These are phyloP conservation scores for Natator depressus DNA, from an alignment of 2,113 vertebrate genomes.

Conservation along the genomic window DNA sequence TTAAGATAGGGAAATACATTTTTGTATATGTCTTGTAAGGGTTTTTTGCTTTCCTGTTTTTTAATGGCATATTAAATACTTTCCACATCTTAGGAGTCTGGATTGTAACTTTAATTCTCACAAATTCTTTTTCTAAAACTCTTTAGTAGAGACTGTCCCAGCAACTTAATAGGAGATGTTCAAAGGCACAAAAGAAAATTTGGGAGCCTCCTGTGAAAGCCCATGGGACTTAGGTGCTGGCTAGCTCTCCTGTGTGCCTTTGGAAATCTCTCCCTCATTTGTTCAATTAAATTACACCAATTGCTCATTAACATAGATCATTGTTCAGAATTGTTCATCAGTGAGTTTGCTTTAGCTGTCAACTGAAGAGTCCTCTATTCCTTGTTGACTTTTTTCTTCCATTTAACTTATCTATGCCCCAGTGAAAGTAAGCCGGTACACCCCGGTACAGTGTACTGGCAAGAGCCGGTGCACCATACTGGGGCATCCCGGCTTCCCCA, in stretches of 20 bases:
- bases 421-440: too few relatives aligned
- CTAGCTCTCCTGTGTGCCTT: neutral
- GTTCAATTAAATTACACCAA: neutral
- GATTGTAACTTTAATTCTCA: neutral
- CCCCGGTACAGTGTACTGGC: too few relatives aligned
- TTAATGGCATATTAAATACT: neutral
- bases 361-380: neutral
- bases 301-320: neutral
- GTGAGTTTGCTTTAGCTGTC: neutral
- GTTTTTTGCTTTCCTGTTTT: neutral
- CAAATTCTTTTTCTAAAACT: neutral
- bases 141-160: neutral
- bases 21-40: neutral
- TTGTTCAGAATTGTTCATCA: neutral
- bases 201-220: neutral
- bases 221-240: neutral
- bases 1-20: neutral
- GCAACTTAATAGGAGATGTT: fast-evolving
- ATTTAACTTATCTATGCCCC: neutral
- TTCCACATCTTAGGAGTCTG: neutral
- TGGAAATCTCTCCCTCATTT: neutral
- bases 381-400: neutral
- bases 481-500: too few relatives aligned
- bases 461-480: too few relatives aligned
- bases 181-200: neutral